A percentile compares a stretch with the other conserved stretches of the same genome.
These are phyloP conservation scores for Otocyon megalotis DNA, from an alignment of 2,113 vertebrate genomes.

Conservation along the genomic window DNA sequence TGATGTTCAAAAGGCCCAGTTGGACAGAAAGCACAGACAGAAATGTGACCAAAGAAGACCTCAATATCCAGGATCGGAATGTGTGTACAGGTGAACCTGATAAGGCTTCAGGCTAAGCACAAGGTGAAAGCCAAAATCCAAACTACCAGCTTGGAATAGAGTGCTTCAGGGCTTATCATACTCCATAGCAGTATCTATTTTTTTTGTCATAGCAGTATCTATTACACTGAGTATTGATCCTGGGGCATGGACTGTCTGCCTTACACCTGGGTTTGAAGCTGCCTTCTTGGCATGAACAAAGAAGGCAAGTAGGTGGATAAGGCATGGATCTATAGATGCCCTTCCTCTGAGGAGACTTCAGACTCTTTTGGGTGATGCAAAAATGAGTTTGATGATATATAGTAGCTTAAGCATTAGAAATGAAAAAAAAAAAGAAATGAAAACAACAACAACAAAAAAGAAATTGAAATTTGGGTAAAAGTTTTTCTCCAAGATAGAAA, in stretches of 20 bases:
- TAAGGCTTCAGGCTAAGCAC: background rate
- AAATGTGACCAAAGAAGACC: background rate
- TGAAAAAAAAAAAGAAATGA: too few relatives aligned
- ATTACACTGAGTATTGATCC: background rate
- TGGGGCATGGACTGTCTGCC: background rate
- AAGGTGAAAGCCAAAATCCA: background rate
- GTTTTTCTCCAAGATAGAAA: background rate
- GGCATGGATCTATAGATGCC: background rate
- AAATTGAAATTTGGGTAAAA: background rate
- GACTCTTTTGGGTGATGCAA: background rate
- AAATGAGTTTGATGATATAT: background rate
- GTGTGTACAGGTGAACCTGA: background rate
- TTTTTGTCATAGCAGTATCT: background rate
- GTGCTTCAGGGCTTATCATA: background rate
- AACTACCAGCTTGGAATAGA: background rate
- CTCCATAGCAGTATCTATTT: background rate
- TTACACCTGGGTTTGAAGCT: background rate
- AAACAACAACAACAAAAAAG: too few relatives aligned
- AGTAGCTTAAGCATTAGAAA: slow-evolving; percentile 10
- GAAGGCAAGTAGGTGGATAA: background rate
- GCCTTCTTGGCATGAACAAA: background rate
- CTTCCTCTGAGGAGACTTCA: background rate
- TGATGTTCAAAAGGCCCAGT: background rate
- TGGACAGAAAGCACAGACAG: background rate
- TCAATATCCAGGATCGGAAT: background rate